Percentiles rank a stretch among this genome's conserved stretches.
These are phyloP conservation scores for Dicrurus megarhynchus DNA, from an alignment of 2,113 vertebrate genomes.

Conservation along the genomic window DNA sequence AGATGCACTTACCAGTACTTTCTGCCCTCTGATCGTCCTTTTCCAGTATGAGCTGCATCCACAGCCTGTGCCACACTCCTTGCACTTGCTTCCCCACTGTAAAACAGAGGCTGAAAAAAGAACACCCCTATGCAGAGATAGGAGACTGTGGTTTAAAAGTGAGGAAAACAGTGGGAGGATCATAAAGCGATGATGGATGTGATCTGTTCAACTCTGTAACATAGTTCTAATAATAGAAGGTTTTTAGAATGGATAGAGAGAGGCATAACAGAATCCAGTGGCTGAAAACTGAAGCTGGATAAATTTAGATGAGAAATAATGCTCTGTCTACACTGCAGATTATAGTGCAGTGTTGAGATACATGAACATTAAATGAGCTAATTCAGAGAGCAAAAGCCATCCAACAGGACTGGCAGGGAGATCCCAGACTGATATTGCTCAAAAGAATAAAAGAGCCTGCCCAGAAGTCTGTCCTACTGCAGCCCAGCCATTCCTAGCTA, in stretches of 20 bases:
- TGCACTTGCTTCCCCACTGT: background rate
- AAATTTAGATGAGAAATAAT: conserved; percentile 53
- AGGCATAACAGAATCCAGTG: conserved; percentile 42
- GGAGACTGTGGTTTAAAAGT: background rate
- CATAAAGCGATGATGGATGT: conserved; percentile 2
- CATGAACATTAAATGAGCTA: conserved; percentile 4
- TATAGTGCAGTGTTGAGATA: background rate
- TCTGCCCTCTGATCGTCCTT: background rate
- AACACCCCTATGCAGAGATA: background rate
- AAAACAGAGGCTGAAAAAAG: background rate
- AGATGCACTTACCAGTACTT: background rate
- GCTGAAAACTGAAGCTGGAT: conserved; percentile 36
- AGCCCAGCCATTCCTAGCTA: background rate
- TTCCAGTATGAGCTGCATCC: background rate
- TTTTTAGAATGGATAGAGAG: conserved; percentile 29
- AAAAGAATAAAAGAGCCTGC: background rate
- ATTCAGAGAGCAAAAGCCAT: background rate
- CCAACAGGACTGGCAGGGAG: background rate
- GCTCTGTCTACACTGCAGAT: conserved; percentile 41
- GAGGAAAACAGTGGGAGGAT: conserved; percentile 28
- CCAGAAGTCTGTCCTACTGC: background rate
- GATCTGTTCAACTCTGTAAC: conserved; percentile 30
- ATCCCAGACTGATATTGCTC: background rate
- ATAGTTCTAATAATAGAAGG: conserved; percentile 55
- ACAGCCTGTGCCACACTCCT: background rate